A percentile compares a stretch with the other conserved stretches of the same genome.
phyloP scores from a whole-genome alignment of 2,888 invertebrate species.

The Microchrysa polita region DNA sequence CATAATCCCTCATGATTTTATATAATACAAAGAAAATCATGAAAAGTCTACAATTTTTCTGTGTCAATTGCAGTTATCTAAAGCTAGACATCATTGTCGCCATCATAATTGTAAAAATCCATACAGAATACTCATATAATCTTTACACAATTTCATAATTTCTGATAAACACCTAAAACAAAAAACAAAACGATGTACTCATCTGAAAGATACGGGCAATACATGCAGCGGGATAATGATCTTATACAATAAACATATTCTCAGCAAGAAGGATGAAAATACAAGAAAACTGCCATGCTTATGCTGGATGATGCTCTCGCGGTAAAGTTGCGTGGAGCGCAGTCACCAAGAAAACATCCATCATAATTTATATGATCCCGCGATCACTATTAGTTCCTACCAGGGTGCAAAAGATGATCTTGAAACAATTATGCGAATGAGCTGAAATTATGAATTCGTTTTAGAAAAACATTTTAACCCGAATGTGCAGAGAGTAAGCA shows the following conservation, averaged over 20 bases:
- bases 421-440: slow-evolving; percentile 23
- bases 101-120: slow-evolving; percentile 31
- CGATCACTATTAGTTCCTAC: slow-evolving; percentile 37
- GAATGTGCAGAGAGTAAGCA: neutral
- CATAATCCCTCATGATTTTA: no score
- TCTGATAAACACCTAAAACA: slow-evolving; percentile 16
- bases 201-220: slow-evolving; percentile 7
- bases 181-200: slow-evolving; percentile 7
- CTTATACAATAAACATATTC: slow-evolving; percentile 19
- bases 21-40: no score
- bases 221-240: slow-evolving; percentile 36
- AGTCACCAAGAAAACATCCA: slow-evolving; percentile 3
- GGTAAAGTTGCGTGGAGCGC: neutral
- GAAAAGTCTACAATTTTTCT: no score
- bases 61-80: no score
- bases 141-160: slow-evolving; percentile 46
- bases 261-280: neutral
- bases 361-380: slow-evolving; percentile 30
- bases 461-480: neutral
- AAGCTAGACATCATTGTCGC: slow-evolving; percentile 33
- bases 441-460: neutral
- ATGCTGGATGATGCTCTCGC: neutral
- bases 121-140: slow-evolving; percentile 6
- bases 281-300: neutral
- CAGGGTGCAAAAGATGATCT: slow-evolving; percentile 21